Evolutionary conservation across 2,888 invertebrate genomes (phyloP).

Genomic region (Barypeithes pellucidus): DNA sequence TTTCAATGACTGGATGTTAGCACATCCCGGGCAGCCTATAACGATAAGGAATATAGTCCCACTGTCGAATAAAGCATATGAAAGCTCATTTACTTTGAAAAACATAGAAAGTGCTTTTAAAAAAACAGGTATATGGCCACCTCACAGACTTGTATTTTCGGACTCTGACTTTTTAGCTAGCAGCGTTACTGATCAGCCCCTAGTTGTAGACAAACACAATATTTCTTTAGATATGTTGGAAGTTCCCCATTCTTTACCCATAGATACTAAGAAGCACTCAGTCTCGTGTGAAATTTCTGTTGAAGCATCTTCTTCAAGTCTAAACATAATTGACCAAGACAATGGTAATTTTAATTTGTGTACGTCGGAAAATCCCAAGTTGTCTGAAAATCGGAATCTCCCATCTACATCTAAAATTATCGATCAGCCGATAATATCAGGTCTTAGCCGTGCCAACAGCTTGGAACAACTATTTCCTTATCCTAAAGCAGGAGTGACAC

Average conservation of each 20-base stretch:
- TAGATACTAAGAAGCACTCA: too few relatives aligned
- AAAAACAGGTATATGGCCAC: conserved; percentile 46
- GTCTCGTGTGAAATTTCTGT: too few relatives aligned
- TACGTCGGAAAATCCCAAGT: too few relatives aligned
- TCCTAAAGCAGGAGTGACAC: conserved; percentile 9
- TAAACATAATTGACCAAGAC: too few relatives aligned
- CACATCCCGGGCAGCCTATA: conserved; percentile 20
- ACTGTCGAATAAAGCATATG: conserved; percentile 42
- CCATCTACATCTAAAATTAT: too few relatives aligned
- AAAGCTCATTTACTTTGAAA: conserved; percentile 45
- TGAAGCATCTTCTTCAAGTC: too few relatives aligned
- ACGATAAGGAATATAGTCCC: conserved; percentile 45
- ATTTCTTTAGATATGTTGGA: neutral
- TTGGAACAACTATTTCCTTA: conserved; percentile 18
- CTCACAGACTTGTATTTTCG: conserved; percentile 32
- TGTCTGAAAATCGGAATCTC: too few relatives aligned
- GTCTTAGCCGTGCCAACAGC: conserved; percentile 7
- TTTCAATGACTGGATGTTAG: conserved; percentile 46
- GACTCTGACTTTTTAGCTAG: conserved; percentile 37
- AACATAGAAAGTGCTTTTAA: conserved; percentile 41
- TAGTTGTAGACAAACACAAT: conserved; percentile 3
- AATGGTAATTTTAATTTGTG: too few relatives aligned
- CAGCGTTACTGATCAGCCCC: conserved; percentile 27
- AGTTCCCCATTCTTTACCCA: too few relatives aligned
- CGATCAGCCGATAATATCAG: neutral